Evolutionary conservation across 2,888 invertebrate genomes (phyloP), one percentile per base, ranked within the genome.

Genomic region (Chymomyza procnemis): DNA sequence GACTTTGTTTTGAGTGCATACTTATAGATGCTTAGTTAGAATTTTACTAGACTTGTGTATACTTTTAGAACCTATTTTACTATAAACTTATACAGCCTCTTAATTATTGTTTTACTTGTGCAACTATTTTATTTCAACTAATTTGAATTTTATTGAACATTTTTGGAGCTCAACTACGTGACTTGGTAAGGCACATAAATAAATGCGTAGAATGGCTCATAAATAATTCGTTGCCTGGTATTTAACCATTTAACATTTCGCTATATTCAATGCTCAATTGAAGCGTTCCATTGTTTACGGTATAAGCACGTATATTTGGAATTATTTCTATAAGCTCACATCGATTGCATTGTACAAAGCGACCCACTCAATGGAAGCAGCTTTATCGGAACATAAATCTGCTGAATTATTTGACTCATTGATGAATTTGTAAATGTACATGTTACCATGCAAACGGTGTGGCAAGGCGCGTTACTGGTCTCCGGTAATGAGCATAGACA

Each of bases 251-350:
- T 41, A 41, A 12, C 34, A 12, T 41, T 41, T 12, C 2, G 34
- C 34, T 12, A 12, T 41, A 41, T 41, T 12, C 34, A 41, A 41
- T 1, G 34, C 34, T 41, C 12, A 41, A 41, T 41, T 12, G 34
- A 41, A 41, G 34, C 34, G 34, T 64, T 60, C 41, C 12, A 57
- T 69, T 80, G 66, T 80, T 78, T 76, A 70, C 69, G 67, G 34
- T 66, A 70, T 67, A 19, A 66, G 83, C 80, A 80, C 86, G 80
- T 79, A 83, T 55, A 61, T 26, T 0, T 34, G 56, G 21, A 66
- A 48, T 70, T 63, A 72, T 61, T 63, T 76, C 69, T 66, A 69
- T 78, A 57, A 50, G 50, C 50, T 65, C 50, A 55, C 46, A 61
- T 61, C 73, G 60, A 59, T 55, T 79, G 69, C 66, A 74, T 61